phyloP scores from a whole-genome alignment of 2,113 vertebrate genomes.

The Lucifuga dentata region DNA sequence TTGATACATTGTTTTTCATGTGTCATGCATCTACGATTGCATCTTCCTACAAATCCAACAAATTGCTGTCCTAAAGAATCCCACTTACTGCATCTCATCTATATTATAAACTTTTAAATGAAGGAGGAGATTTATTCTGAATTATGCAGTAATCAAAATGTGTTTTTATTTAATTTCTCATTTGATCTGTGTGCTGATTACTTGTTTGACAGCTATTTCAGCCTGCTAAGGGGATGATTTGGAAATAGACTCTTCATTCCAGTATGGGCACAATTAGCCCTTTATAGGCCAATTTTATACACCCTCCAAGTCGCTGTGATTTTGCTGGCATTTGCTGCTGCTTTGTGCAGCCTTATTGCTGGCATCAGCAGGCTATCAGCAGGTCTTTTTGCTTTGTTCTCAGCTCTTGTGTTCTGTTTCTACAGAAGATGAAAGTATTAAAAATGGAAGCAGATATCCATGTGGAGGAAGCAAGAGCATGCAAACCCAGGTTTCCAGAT shows the following conservation, averaged over 20 bases:
- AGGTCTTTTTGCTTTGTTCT: slow-evolving; percentile 64
- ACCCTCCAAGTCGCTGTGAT: slow-evolving; percentile 56
- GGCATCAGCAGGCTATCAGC: slow-evolving; percentile 65
- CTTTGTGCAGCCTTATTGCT: slow-evolving; percentile 53
- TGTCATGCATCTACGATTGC: too few species aligned
- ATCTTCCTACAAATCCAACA: not conserved
- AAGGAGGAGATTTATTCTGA: not conserved
- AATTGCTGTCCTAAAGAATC: not conserved
- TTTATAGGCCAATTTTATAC: slow-evolving; percentile 65
- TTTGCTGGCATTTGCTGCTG: slow-evolving; percentile 61
- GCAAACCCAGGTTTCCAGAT: slow-evolving; percentile 44
- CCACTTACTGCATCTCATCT: not conserved
- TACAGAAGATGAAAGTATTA: slow-evolving; percentile 51
- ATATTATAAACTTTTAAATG: not conserved
- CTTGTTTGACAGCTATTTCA: slow-evolving; percentile 30
- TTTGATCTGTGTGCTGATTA: slow-evolving; percentile 6
- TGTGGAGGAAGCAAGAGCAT: slow-evolving; percentile 13
- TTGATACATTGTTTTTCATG: slow-evolving; percentile 25
- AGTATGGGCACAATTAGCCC: slow-evolving; percentile 58
- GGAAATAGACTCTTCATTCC: slow-evolving; percentile 44
- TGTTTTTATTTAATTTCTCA: slow-evolving; percentile 29
- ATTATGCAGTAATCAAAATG: slow-evolving; percentile 14
- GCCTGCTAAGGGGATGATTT: slow-evolving; percentile 49
- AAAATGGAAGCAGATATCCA: slow-evolving; percentile 3
- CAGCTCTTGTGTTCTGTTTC: slow-evolving; percentile 54